Conservation (phyloP, 1,140 invertebrate species). For the Bombyx mandarina region DNA sequence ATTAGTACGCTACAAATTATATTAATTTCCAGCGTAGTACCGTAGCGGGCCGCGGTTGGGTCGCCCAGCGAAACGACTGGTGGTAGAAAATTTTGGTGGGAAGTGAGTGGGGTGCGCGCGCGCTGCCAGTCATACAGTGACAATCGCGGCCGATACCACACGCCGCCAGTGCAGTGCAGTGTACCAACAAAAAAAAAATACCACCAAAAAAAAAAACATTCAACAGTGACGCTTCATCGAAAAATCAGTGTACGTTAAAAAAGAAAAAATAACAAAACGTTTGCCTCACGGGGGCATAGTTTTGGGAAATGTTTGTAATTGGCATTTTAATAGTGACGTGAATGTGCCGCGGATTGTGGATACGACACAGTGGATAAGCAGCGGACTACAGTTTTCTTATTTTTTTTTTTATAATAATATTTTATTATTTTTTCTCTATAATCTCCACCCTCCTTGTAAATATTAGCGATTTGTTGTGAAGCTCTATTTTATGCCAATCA, state of each 20-base stretch:
- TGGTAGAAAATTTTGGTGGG: slow-evolving; percentile 64
- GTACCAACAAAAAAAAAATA: slow-evolving; percentile 16
- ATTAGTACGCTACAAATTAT: too few species aligned
- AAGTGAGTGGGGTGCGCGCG: slow-evolving; percentile 64
- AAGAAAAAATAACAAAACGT: slow-evolving; percentile 25
- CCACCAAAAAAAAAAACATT: slow-evolving; percentile 7
- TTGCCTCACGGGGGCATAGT: slow-evolving; percentile 11
- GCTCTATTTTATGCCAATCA: slow-evolving; percentile 61
- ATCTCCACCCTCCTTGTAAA: slow-evolving; percentile 36
- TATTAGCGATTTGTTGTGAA: slow-evolving; percentile 28
- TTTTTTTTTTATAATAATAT: slow-evolving; percentile 11
- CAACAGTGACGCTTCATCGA: slow-evolving; percentile 26
- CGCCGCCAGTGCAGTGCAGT: slow-evolving; percentile 38
- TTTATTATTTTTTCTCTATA: slow-evolving; percentile 23
- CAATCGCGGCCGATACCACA: slow-evolving; percentile 45
- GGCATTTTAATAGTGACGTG: slow-evolving; percentile 63
- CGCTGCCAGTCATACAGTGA: slow-evolving; percentile 48
- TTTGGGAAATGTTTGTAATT: slow-evolving; percentile 58
- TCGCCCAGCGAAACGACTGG: slow-evolving; percentile 29
- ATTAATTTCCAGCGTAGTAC: slow-evolving; percentile 1
- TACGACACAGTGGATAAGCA: slow-evolving; percentile 37
- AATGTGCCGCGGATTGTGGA: slow-evolving; percentile 37
- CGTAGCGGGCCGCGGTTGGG: slow-evolving; percentile 38
- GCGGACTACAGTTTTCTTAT: slow-evolving; percentile 40
- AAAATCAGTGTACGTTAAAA: slow-evolving; percentile 48